Percentiles rank a stretch among this genome's conserved stretches.
Evolutionary conservation across 2,888 invertebrate genomes (phyloP).

Genomic region (Metallyticus violacea): DNA sequence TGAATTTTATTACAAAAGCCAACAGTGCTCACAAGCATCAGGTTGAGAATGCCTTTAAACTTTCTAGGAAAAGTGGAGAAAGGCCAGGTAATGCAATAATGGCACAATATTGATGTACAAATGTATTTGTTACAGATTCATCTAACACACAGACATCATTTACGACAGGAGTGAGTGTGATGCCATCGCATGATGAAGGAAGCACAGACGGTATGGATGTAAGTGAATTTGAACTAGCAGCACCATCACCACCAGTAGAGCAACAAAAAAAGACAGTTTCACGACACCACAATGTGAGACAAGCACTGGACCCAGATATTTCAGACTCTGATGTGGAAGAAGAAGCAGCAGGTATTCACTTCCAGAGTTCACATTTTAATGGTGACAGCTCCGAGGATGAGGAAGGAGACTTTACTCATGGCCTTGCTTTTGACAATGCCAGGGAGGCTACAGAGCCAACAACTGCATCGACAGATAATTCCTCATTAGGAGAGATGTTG

Average conservation of each 20-base stretch:
- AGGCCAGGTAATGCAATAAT: no score
- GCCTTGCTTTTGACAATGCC: conserved; percentile 39
- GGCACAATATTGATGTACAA: no score
- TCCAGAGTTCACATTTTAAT: conserved; percentile 47
- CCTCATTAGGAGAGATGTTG: conserved; percentile 16
- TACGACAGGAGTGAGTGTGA: conserved; percentile 31
- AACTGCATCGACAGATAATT: background rate
- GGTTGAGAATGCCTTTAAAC: no score
- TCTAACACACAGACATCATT: conserved; percentile 28
- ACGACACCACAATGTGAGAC: conserved; percentile 37
- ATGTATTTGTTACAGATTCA: conserved; percentile 23
- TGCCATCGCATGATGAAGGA: conserved; percentile 45
- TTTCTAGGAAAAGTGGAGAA: no score
- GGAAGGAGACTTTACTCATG: conserved; percentile 43
- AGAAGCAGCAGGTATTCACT: conserved; percentile 45
- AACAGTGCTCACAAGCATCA: no score
- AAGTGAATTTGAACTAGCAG: conserved; percentile 43
- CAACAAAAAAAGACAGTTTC: background rate
- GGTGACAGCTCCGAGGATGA: conserved; percentile 46
- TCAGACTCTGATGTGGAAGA: conserved; percentile 38
- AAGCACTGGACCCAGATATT: conserved; percentile 10
- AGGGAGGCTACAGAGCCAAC: background rate
- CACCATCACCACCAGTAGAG: background rate
- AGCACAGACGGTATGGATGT: conserved; percentile 43
- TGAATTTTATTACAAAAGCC: no score